These are phyloP conservation scores for Stomatorhinus ivindoensis DNA, from an alignment of 2,113 vertebrate species.

Conservation along the genomic window DNA sequence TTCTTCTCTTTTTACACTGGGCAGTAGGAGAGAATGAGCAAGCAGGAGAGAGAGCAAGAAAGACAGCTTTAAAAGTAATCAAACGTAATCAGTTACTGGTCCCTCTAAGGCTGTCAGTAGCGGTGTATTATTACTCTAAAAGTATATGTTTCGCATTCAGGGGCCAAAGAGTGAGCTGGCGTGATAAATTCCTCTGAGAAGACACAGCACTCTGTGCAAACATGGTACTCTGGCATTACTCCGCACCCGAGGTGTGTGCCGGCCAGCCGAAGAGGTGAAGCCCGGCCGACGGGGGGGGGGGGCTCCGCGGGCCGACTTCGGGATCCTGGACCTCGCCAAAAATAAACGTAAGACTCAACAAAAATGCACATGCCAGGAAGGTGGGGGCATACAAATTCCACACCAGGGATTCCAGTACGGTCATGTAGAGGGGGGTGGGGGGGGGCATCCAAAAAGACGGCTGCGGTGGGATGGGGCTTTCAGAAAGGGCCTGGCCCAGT, in stretches of 20 bases:
- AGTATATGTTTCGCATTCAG: conserved; percentile 34
- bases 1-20: not conserved
- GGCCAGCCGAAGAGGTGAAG: not conserved
- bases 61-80: conserved; percentile 26
- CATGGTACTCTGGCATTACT: not conserved
- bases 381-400: not conserved
- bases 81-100: conserved; percentile 26
- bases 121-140: conserved; percentile 19
- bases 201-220: conserved; percentile 16
- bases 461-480: not conserved
- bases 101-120: conserved; percentile 9
- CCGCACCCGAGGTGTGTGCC: not conserved
- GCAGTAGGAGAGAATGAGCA: not conserved
- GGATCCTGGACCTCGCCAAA: not conserved
- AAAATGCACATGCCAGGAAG: not conserved
- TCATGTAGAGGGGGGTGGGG: not conserved
- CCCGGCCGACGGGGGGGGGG: not conserved
- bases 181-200: conserved; percentile 7
- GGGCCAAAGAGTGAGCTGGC: conserved; percentile 22
- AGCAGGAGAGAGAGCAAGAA: not conserved
- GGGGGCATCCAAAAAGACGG: not conserved
- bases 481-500: not conserved
- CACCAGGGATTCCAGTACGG: not conserved
- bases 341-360: not conserved
- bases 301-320: not conserved